A percentile compares a stretch with the other conserved stretches of the same genome.
Evolutionary conservation across 2,888 invertebrate genomes (phyloP).

Genomic region (Gnatocerus cornutus): DNA sequence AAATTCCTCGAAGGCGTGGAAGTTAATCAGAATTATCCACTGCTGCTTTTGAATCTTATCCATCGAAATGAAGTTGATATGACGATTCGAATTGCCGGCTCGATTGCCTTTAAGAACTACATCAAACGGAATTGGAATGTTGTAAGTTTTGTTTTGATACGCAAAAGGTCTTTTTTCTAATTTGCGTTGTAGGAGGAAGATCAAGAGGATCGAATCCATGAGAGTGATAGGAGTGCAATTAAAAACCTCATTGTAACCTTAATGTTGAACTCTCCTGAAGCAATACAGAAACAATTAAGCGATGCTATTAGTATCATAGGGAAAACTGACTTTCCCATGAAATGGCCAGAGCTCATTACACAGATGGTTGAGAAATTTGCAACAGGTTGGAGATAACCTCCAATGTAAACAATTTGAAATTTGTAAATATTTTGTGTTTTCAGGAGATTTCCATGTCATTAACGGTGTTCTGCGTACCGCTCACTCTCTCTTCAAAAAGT

Average conservation of each 20-base stretch:
- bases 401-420: slow-evolving; percentile 71
- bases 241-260: slow-evolving; percentile 91
- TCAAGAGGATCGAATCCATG: slow-evolving; percentile 85
- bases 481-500: slow-evolving; percentile 96
- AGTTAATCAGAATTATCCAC: slow-evolving; percentile 91
- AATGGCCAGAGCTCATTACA: slow-evolving; percentile 95
- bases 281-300: slow-evolving; percentile 94
- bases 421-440: slow-evolving; percentile 55
- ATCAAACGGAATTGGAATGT: slow-evolving; percentile 96
- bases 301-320: slow-evolving; percentile 97
- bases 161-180: background rate
- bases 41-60: slow-evolving; percentile 88
- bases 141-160: slow-evolving; percentile 73
- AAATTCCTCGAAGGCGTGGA: slow-evolving; percentile 93
- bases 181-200: slow-evolving; percentile 77
- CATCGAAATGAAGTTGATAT: slow-evolving; percentile 87
- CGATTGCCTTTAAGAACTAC: slow-evolving; percentile 97
- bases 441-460: slow-evolving; percentile 94
- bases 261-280: slow-evolving; percentile 93
- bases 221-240: slow-evolving; percentile 84
- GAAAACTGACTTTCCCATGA: slow-evolving; percentile 96
- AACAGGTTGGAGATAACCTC: slow-evolving; percentile 71
- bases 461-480: slow-evolving; percentile 96
- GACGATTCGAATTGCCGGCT: slow-evolving; percentile 90
- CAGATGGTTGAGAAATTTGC: slow-evolving; percentile 95